A percentile compares a stretch with the other conserved stretches of the same genome.
These are phyloP conservation scores for Drosophila pachea DNA, from an alignment of 1,140 invertebrate species.

Conservation along the genomic window DNA sequence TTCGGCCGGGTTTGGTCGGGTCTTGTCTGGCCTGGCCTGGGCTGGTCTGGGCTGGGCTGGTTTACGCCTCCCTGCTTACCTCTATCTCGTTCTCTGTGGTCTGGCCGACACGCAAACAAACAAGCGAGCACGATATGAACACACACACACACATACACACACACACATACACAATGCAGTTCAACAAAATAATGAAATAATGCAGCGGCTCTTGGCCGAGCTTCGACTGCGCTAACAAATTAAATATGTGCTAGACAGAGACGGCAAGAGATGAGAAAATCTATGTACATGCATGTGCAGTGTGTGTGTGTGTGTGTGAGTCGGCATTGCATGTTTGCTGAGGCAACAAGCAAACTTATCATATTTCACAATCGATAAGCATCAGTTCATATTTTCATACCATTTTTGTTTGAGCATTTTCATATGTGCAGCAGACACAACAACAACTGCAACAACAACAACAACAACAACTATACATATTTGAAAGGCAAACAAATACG, in stretches of 20 bases:
- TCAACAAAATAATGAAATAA: conserved; percentile 32
- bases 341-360: conserved; percentile 45
- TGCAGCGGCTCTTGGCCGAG: conserved; percentile 27
- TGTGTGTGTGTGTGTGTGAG: not conserved
- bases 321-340: conserved; percentile 12
- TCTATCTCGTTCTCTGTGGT: not conserved
- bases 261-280: not conserved
- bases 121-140: conserved; percentile 51
- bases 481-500: conserved; percentile 43
- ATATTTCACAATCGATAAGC: conserved; percentile 79
- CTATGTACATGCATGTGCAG: not conserved
- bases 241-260: conserved; percentile 47
- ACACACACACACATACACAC: conserved; percentile 15
- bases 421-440: conserved; percentile 58
- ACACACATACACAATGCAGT: conserved; percentile 20
- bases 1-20: not conserved
- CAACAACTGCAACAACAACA: conserved; percentile 15
- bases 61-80: not conserved
- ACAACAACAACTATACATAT: conserved; percentile 26
- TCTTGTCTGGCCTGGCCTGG: not conserved
- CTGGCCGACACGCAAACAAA: conserved; percentile 49
- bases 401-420: conserved; percentile 71
- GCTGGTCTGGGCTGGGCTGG: conserved; percentile 26
- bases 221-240: conserved; percentile 66
- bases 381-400: conserved; percentile 78